Percentiles rank a stretch among this genome's conserved stretches.
Conservation (phyloP, 2,113 vertebrate species). For the Uria lomvia region DNA sequence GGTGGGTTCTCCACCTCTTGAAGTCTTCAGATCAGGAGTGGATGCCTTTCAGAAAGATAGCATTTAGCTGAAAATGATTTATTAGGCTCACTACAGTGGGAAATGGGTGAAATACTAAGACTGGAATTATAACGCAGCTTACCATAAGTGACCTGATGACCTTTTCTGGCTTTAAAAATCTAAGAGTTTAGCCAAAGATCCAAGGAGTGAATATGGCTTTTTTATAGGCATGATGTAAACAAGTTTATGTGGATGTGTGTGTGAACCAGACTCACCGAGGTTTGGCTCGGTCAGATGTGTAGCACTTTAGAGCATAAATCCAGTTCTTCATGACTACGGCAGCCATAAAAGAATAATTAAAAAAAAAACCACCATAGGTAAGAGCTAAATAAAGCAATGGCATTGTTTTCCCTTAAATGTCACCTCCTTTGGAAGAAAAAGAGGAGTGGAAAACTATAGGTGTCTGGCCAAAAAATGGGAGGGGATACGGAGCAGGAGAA, state of each 20-base stretch:
- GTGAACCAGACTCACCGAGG: background rate
- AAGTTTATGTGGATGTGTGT: background rate
- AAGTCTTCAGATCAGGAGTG: background rate
- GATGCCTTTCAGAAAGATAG: background rate
- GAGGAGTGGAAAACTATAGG: background rate
- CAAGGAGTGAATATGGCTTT: background rate
- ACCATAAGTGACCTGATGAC: background rate
- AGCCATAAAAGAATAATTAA: background rate
- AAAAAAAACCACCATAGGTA: background rate
- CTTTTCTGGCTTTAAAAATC: slow-evolving; percentile 8
- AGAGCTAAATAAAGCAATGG: slow-evolving; percentile 1
- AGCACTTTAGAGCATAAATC: background rate
- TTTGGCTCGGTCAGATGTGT: background rate
- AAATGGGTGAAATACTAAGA: background rate
- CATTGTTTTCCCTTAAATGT: slow-evolving; percentile 14
- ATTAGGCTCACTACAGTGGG: background rate
- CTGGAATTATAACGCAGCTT: background rate
- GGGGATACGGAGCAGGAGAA: background rate
- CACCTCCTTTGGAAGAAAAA: background rate
- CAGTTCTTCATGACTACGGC: background rate
- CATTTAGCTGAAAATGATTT: background rate
- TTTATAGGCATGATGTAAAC: slow-evolving; percentile 28
- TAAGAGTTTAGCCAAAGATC: background rate
- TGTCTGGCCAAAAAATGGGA: background rate
- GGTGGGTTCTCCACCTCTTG: background rate